Conservation (phyloP, 1,140 invertebrate genomes). For the Trachymyrmex septentrionalis region DNA sequence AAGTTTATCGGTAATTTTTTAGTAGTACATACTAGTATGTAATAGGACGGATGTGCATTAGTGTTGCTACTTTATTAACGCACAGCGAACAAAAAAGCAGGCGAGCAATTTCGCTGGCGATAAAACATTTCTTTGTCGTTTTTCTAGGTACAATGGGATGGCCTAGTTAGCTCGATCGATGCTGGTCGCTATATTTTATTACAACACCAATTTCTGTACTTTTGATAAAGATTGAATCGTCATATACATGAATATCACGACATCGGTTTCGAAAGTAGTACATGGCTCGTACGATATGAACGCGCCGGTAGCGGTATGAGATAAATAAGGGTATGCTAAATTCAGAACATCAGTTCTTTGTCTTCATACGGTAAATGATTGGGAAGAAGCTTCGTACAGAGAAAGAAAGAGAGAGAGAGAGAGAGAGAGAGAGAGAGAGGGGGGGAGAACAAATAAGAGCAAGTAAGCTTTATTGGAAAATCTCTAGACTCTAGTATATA, state of each 20-base stretch:
- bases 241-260: slow-evolving; percentile 17
- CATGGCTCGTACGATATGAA: neutral
- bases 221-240: slow-evolving; percentile 38
- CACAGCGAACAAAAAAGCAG: neutral
- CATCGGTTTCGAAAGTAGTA: slow-evolving; percentile 1
- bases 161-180: slow-evolving; percentile 72
- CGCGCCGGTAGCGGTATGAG: neutral
- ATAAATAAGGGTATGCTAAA: slow-evolving; percentile 51
- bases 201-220: slow-evolving; percentile 13
- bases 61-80: slow-evolving; percentile 5
- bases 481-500: slow-evolving; percentile 7
- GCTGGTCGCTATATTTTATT: slow-evolving; percentile 37
- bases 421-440: neutral
- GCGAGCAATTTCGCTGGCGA: neutral
- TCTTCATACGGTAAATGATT: slow-evolving; percentile 33
- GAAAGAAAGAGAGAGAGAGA: neutral
- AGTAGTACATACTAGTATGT: neutral
- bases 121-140: slow-evolving; percentile 41
- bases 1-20: slow-evolving; percentile 32
- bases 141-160: slow-evolving; percentile 51
- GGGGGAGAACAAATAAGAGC: neutral
- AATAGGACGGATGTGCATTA: neutral
- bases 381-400: slow-evolving; percentile 4
- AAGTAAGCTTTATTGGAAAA: slow-evolving; percentile 32
- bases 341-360: slow-evolving; percentile 19